These are phyloP conservation scores for Rhabdornis inornatus DNA, from an alignment of 2,113 vertebrate genomes.

Conservation along the genomic window DNA sequence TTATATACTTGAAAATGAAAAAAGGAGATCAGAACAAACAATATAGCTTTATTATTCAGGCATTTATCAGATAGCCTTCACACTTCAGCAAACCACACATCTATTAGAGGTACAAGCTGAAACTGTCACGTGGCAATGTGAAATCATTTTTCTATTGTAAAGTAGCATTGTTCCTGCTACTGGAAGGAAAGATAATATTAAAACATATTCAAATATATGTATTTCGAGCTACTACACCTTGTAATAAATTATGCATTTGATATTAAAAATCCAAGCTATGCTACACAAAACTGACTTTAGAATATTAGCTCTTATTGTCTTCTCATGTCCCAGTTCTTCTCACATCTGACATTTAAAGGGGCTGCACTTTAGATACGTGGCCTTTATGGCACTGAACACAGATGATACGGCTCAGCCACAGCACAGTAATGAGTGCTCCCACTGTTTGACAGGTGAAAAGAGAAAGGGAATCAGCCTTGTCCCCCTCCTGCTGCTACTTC, in stretches of 20 bases:
- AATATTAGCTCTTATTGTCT: constrained; percentile 37
- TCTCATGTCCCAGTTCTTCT: neutral
- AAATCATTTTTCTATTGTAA: constrained; percentile 27
- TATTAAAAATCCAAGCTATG: constrained; percentile 20
- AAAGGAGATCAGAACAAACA: constrained; percentile 22
- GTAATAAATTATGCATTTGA: constrained; percentile 40
- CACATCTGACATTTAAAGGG: constrained; percentile 24
- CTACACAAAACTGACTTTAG: neutral
- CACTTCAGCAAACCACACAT: neutral
- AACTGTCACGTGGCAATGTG: neutral
- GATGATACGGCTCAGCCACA: neutral
- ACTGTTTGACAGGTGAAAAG: neutral
- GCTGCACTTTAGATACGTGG: neutral
- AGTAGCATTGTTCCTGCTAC: constrained; percentile 14
- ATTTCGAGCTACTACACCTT: neutral
- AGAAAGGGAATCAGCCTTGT: neutral
- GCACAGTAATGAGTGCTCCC: neutral
- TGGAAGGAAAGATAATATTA: constrained; percentile 19
- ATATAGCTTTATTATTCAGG: constrained; percentile 19
- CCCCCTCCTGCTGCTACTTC: neutral
- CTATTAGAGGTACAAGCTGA: constrained; percentile 17
- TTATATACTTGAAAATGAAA: neutral
- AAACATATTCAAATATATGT: constrained; percentile 40
- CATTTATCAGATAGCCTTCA: constrained; percentile 38
- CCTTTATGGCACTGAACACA: neutral